phyloP scores from a whole-genome alignment of 2,888 invertebrate genomes.

The Phymatocera aterrima region DNA sequence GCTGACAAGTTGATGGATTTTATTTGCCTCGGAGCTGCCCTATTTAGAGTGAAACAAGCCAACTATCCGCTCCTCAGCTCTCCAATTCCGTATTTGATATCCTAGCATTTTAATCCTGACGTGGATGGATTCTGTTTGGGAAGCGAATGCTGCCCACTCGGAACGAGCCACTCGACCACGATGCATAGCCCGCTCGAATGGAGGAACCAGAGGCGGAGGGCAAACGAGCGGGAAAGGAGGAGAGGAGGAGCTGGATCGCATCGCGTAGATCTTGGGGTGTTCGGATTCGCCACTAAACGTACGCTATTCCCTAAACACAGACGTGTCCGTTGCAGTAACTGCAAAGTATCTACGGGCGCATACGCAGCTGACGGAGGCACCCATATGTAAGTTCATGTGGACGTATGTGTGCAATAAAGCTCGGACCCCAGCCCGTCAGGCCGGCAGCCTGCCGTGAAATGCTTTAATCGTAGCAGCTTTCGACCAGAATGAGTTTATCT shows the following conservation, averaged over 20 bases:
- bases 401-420: constrained; percentile 24
- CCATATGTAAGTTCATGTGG: too few species aligned
- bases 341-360: not conserved
- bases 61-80: constrained; percentile 59
- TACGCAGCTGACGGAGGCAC: not conserved
- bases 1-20: constrained; percentile 71
- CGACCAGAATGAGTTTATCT: constrained; percentile 41
- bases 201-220: too few species aligned
- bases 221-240: not conserved
- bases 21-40: constrained; percentile 65
- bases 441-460: constrained; percentile 34
- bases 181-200: constrained; percentile 7
- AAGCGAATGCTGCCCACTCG: too few species aligned
- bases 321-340: not conserved
- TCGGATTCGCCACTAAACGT: constrained; percentile 29
- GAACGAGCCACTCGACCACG: constrained; percentile 39
- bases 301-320: not conserved
- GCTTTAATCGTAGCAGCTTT: constrained; percentile 43
- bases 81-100: constrained; percentile 66
- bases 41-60: constrained; percentile 58
- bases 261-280: constrained; percentile 34
- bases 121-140: constrained; percentile 73
- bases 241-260: not conserved
- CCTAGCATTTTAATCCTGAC: constrained; percentile 74
- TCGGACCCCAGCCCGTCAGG: not conserved